phyloP scores from a whole-genome alignment of 2,797 vertebrate species.

The Intellagama lesueurii region DNA sequence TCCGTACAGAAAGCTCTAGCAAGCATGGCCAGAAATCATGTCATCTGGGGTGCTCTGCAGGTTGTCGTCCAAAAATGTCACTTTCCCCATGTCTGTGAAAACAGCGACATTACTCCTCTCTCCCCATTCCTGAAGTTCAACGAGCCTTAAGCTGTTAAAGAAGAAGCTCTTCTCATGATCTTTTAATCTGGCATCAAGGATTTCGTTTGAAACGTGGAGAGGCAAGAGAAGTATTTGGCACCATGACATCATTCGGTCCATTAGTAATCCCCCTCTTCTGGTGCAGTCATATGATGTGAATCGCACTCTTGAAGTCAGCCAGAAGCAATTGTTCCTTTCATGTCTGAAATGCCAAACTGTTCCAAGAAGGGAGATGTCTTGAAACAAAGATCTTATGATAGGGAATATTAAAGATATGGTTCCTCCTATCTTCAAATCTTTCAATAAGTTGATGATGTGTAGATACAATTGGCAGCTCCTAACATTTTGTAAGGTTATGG shows the following conservation, averaged over 20 bases:
- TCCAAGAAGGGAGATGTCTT: not conserved
- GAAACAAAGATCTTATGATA: not conserved
- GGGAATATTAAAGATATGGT: not conserved
- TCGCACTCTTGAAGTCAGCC: not conserved
- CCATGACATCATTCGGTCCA: not conserved
- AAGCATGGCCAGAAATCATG: too few relatives aligned
- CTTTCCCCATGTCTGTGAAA: too few relatives aligned
- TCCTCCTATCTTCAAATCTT: slow-evolving; percentile 14
- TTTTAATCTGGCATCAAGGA: not conserved
- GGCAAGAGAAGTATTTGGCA: not conserved
- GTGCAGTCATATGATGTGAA: not conserved
- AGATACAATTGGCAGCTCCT: slow-evolving; percentile 28
- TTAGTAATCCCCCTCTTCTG: not conserved
- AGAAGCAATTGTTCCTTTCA: not conserved
- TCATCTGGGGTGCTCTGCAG: too few relatives aligned
- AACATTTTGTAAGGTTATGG: slow-evolving; percentile 24
- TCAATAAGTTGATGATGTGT: not conserved
- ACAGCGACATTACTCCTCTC: not conserved
- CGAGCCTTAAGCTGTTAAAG: too few relatives aligned
- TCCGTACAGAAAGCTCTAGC: too few relatives aligned
- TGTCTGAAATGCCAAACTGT: slow-evolving; percentile 12
- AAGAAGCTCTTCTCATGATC: not conserved
- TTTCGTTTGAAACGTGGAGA: not conserved
- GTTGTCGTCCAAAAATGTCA: too few relatives aligned
- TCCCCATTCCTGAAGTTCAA: not conserved